Conservation (phyloP, 92 coral and sea anemone genomes). For the Chrysogorgia sp. region DNA sequence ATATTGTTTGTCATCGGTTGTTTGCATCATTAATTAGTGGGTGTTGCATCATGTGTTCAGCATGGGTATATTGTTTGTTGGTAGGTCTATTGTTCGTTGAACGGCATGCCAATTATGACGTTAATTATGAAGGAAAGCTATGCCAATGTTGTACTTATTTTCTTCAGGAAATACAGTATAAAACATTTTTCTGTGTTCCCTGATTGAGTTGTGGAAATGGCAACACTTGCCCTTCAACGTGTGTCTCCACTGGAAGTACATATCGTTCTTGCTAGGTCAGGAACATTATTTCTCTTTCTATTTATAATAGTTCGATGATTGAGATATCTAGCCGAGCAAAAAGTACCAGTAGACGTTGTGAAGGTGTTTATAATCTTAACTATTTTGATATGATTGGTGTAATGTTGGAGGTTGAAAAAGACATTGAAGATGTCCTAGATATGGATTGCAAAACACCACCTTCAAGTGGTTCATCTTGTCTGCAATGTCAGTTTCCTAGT, state of each 20-base stretch:
- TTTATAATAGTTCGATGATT: conserved; percentile 77
- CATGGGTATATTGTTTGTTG: too few species aligned
- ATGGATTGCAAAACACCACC: conserved; percentile 81
- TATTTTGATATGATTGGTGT: conserved; percentile 86
- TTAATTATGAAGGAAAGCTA: too few species aligned
- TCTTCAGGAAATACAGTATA: too few species aligned
- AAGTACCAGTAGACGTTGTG: conserved; percentile 86
- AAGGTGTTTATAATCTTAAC: conserved; percentile 75
- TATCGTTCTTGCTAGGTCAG: not conserved
- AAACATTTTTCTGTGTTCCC: not conserved
- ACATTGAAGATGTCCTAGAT: conserved; percentile 69
- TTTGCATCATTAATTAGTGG: too few species aligned
- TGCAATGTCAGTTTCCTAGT: conserved; percentile 93
- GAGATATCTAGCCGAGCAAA: conserved; percentile 87
- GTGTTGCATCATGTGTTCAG: too few species aligned
- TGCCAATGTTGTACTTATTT: too few species aligned
- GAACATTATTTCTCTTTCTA: not conserved
- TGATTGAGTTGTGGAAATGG: not conserved
- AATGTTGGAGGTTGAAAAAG: conserved; percentile 86
- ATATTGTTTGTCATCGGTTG: too few species aligned
- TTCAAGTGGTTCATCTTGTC: conserved; percentile 68
- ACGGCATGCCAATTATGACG: too few species aligned
- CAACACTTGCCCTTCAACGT: not conserved
- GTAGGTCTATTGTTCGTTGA: too few species aligned
- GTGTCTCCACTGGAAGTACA: not conserved